A percentile compares a stretch with the other conserved stretches of the same genome.
Evolutionary conservation across 1,140 invertebrate species (phyloP).

Genomic region (Neotoxoptera formosana): DNA sequence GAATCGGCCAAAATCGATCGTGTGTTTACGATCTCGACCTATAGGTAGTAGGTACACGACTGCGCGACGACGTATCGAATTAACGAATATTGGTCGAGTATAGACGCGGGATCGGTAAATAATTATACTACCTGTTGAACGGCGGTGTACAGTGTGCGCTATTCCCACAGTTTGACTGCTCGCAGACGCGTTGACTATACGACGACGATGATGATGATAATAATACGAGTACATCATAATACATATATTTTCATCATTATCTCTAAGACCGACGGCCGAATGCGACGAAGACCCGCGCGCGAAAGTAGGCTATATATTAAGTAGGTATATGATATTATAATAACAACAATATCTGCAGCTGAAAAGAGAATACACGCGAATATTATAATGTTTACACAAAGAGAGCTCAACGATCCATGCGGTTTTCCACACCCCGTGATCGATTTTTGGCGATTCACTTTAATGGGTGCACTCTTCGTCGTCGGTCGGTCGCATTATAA

Average conservation of each 20-base stretch:
- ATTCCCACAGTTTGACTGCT: neutral
- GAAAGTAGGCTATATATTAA: constrained; percentile 47
- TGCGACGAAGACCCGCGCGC: neutral
- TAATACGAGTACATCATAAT: neutral
- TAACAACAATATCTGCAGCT: neutral
- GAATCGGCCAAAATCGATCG: neutral
- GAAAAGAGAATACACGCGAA: neutral
- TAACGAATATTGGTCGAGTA: neutral
- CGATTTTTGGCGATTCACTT: constrained; percentile 25
- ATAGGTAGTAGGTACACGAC: no score
- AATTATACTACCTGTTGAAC: neutral
- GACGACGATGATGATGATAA: no score
- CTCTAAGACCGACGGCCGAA: neutral
- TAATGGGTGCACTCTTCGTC: neutral
- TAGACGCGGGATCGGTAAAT: neutral
- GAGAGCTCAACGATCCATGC: constrained; percentile 10
- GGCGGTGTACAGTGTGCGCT: neutral
- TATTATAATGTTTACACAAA: neutral
- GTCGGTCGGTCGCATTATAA: no score
- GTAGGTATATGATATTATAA: neutral
- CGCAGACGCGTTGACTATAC: neutral
- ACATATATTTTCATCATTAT: neutral
- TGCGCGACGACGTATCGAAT: neutral
- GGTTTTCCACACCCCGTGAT: neutral
- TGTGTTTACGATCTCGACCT: neutral